Evolutionary conservation across 2,888 invertebrate genomes (phyloP).

Genomic region (Idaea dimidiata): DNA sequence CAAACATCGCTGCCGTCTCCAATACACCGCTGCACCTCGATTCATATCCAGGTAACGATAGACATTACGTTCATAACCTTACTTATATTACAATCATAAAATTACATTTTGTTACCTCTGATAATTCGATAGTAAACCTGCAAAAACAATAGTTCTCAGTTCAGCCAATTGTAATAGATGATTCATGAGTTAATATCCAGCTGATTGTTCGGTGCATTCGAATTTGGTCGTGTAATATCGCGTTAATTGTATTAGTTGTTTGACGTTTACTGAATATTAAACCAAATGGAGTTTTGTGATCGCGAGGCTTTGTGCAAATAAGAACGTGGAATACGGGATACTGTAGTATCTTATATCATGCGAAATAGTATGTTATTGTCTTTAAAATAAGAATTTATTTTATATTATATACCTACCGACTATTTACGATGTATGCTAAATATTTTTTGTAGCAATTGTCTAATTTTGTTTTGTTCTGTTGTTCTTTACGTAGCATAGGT

Average conservation of each 20-base stretch:
- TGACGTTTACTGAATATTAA: constrained; percentile 10
- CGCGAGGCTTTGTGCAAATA: background rate
- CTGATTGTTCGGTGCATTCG: constrained; percentile 24
- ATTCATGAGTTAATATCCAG: constrained; percentile 24
- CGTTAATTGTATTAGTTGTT: constrained; percentile 24
- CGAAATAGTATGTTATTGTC: background rate
- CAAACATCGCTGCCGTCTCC: constrained; percentile 31
- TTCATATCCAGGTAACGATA: background rate
- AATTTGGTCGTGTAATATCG: constrained; percentile 27
- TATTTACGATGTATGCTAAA: background rate
- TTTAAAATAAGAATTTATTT: background rate
- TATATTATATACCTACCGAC: background rate
- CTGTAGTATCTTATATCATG: background rate
- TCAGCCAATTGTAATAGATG: constrained; percentile 22
- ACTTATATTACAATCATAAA: no score
- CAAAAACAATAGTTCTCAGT: constrained; percentile 23
- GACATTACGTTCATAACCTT: background rate
- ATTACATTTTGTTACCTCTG: no score
- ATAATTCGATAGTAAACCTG: background rate
- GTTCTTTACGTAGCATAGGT: background rate
- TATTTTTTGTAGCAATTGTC: background rate
- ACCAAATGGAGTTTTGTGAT: background rate
- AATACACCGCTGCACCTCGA: constrained; percentile 4
- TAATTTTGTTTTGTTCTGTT: background rate
- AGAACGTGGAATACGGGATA: background rate